These are phyloP conservation scores for Echinometra lucunter DNA, from an alignment of 53 echinoderm and acorn worm genomes.

Conservation along the genomic window DNA sequence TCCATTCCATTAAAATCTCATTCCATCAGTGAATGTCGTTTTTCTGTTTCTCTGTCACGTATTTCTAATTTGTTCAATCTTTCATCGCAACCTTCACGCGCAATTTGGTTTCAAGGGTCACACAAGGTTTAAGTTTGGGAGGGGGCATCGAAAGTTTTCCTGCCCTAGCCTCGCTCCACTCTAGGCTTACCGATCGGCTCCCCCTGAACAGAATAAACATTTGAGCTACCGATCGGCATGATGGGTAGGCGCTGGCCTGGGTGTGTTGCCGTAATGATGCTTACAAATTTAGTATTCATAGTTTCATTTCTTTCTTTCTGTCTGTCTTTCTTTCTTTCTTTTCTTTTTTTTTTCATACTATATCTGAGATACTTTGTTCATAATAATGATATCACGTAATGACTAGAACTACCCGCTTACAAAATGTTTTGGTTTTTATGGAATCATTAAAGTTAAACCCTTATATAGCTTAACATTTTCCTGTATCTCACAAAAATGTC, in stretches of 20 bases:
- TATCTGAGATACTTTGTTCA: background rate
- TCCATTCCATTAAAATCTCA: background rate
- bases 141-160: conserved; percentile 35
- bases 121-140: conserved; percentile 43
- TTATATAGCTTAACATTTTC: no score
- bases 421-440: background rate
- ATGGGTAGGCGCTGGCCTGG: background rate
- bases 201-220: background rate
- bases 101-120: conserved; percentile 55
- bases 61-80: conserved; percentile 49
- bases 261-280: no score
- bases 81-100: conserved; percentile 53
- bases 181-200: background rate
- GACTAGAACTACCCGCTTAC: background rate
- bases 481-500: no score
- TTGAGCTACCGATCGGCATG: background rate
- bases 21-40: background rate
- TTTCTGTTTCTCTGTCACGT: conserved; percentile 41
- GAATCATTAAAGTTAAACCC: no score
- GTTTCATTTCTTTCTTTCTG: no score
- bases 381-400: no score
- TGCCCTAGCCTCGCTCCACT: background rate
- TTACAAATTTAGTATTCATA: no score
- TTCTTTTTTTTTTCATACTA: background rate
- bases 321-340: no score